phyloP scores from a whole-genome alignment of 2,797 vertebrate genomes.

The Rhynchonycteris naso region DNA sequence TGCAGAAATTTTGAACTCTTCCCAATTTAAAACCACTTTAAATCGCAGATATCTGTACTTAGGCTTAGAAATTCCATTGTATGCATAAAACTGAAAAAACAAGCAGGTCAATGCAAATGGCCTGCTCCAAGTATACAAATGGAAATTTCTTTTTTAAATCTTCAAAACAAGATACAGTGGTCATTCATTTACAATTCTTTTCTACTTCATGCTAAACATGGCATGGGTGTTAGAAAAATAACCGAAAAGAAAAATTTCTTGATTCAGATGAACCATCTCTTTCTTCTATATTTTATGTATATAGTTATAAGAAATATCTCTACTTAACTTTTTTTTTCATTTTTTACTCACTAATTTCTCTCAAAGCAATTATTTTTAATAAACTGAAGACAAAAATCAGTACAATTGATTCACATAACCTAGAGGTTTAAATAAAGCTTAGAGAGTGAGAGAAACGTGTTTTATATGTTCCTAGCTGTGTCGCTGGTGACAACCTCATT shows the following conservation, averaged over 20 bases:
- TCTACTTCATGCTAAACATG: background rate
- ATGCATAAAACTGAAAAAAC: background rate
- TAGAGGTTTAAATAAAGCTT: background rate
- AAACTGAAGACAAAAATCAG: background rate
- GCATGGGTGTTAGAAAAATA: background rate
- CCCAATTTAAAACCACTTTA: background rate
- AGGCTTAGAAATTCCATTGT: background rate
- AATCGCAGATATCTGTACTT: background rate
- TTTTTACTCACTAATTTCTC: background rate
- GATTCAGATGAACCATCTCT: background rate
- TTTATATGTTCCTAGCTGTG: background rate
- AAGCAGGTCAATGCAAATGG: background rate
- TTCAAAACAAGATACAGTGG: background rate
- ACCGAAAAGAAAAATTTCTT: background rate
- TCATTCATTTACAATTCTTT: background rate
- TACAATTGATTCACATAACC: background rate
- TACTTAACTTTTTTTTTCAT: background rate
- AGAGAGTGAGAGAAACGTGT: background rate
- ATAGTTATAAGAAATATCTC: background rate
- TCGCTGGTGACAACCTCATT: background rate
- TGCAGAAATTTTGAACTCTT: background rate
- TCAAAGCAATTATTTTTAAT: background rate
- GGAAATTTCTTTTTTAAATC: background rate
- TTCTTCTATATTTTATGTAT: background rate
- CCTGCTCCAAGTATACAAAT: background rate